A percentile compares a stretch with the other conserved stretches of the same genome.
These are phyloP conservation scores for Coryphaenoides rupestris DNA, from an alignment of 2,113 vertebrate genomes.

Conservation along the genomic window DNA sequence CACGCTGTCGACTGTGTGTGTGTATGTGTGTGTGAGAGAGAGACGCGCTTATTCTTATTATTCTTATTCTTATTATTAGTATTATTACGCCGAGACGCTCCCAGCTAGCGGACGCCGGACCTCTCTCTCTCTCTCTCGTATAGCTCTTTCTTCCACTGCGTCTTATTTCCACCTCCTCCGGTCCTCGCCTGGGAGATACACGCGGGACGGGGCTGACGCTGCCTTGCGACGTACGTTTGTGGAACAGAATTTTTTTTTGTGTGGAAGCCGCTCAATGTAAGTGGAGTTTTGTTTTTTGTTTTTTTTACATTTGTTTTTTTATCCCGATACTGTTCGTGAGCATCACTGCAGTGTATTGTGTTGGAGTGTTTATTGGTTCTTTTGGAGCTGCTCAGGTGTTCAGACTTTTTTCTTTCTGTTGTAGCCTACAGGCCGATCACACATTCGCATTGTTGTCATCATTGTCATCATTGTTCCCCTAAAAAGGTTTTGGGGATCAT, in stretches of 20 bases:
- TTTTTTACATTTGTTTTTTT: constrained; percentile 5
- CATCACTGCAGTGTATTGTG: constrained; percentile 4
- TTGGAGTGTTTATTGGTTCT: too few species aligned
- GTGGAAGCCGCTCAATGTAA: constrained; percentile 46
- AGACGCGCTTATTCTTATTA: constrained; percentile 52
- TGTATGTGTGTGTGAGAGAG: too few species aligned
- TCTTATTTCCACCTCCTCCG: background rate
- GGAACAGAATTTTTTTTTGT: too few species aligned
- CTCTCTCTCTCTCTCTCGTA: too few species aligned
- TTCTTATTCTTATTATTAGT: too few species aligned
- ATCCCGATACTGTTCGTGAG: constrained; percentile 6
- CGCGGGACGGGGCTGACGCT: too few species aligned
- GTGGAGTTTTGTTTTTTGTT: too few species aligned
- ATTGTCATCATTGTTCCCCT: too few species aligned
- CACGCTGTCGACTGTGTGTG: constrained; percentile 31
- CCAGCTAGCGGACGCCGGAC: background rate
- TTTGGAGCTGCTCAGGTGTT: too few species aligned
- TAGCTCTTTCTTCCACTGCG: background rate
- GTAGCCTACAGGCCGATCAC: too few species aligned
- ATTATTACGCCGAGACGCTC: constrained; percentile 10
- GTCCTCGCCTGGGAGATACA: background rate
- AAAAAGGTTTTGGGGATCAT: too few species aligned
- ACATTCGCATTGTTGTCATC: background rate
- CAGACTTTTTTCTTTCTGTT: background rate
- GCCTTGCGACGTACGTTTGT: too few species aligned